phyloP scores from a whole-genome alignment of 2,888 invertebrate genomes.

The Cactoblastis cactorum region DNA sequence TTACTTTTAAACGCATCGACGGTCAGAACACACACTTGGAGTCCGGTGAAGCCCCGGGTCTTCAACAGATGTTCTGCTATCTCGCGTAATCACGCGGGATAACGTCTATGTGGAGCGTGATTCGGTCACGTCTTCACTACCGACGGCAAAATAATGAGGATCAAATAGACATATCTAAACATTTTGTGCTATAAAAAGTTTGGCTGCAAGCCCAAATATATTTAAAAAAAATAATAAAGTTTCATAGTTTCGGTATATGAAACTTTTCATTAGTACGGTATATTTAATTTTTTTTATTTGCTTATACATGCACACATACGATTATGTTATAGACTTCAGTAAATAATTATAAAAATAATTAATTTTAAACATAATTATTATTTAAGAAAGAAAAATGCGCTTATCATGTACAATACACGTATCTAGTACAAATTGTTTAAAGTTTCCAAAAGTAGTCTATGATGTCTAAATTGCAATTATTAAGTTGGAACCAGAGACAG shows the following conservation, averaged over 20 bases:
- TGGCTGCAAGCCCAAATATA: too few relatives aligned
- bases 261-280: too few relatives aligned
- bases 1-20: background rate
- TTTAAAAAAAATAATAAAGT: too few relatives aligned
- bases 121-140: constrained; percentile 53
- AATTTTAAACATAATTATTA: too few relatives aligned
- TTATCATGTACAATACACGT: too few relatives aligned
- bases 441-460: background rate
- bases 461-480: background rate
- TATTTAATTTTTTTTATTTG: too few relatives aligned
- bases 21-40: background rate
- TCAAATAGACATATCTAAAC: background rate
- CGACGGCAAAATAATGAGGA: constrained; percentile 30
- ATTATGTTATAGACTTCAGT: too few relatives aligned
- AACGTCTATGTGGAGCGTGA: constrained; percentile 56
- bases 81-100: constrained; percentile 37
- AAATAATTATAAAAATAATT: too few relatives aligned
- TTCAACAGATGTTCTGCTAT: constrained; percentile 30
- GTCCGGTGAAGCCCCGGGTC: background rate
- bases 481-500: background rate
- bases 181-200: too few relatives aligned
- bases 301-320: too few relatives aligned
- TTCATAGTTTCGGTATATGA: too few relatives aligned
- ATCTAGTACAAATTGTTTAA: background rate
- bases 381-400: too few relatives aligned